Percentiles rank a stretch among this genome's conserved stretches.
Evolutionary conservation across 1,140 invertebrate species (phyloP).

Genomic region (Ceratosolen solmsi): DNA sequence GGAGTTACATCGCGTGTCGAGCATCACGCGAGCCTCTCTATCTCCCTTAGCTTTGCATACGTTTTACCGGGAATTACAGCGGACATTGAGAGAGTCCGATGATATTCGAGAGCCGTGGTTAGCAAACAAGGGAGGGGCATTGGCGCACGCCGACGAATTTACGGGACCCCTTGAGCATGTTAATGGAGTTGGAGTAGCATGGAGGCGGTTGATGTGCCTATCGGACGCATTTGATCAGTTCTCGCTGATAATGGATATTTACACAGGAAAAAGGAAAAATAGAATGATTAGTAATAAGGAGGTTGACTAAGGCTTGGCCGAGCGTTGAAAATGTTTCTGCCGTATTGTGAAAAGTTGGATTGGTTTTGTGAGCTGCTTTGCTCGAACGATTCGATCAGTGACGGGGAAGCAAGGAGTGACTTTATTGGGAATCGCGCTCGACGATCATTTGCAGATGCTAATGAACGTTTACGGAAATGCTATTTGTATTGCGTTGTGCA

Average conservation of each 20-base stretch:
- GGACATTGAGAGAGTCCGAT: too few relatives aligned
- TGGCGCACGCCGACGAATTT: too few relatives aligned
- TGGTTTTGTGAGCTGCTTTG: background rate
- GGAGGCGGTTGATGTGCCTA: too few relatives aligned
- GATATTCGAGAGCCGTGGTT: too few relatives aligned
- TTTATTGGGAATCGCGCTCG: background rate
- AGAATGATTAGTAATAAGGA: too few relatives aligned
- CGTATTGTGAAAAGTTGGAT: background rate
- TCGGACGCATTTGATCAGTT: too few relatives aligned
- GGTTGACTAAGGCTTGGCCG: too few relatives aligned
- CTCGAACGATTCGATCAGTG: background rate
- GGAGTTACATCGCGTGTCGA: background rate
- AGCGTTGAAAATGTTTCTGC: background rate
- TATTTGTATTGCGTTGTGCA: background rate
- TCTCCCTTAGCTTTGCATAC: background rate
- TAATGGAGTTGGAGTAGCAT: too few relatives aligned
- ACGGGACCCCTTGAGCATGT: too few relatives aligned
- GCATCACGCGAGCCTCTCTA: background rate
- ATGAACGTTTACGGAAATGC: slow-evolving; percentile 4
- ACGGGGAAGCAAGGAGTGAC: background rate
- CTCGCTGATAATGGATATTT: too few relatives aligned
- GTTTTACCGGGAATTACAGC: background rate
- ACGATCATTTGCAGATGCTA: background rate
- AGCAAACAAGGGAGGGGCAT: too few relatives aligned
- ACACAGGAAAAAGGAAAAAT: too few relatives aligned